Evolutionary conservation across 30 jellyfish, hydroid and myxozoan species (phyloP).

Genomic region (Phacellophora camtschatica): DNA sequence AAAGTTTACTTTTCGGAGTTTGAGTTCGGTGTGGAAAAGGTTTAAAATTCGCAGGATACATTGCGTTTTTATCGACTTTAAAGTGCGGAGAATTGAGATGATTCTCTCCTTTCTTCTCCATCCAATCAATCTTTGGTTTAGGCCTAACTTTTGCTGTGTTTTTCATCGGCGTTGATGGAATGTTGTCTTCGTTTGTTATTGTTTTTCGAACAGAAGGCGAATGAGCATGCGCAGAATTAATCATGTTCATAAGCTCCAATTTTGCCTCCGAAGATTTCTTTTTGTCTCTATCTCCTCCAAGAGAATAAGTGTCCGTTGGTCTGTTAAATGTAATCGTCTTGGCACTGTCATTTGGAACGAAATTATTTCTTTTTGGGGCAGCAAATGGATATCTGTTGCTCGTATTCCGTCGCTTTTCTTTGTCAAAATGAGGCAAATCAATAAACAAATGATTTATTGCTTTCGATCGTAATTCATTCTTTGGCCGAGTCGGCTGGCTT

Average conservation of each 20-base stretch:
- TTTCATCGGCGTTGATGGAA: background rate
- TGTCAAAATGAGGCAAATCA: slow-evolving; percentile 63
- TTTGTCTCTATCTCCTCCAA: background rate
- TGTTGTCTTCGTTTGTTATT: background rate
- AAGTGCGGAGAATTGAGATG: slow-evolving; percentile 34
- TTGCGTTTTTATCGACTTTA: slow-evolving; percentile 64
- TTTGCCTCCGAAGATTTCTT: background rate
- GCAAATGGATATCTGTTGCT: slow-evolving; percentile 26
- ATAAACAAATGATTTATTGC: slow-evolving; percentile 88
- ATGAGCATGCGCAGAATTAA: background rate
- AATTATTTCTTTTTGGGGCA: background rate
- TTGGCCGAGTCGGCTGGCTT: slow-evolving; percentile 42
- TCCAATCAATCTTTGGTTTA: background rate
- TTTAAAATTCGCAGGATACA: slow-evolving; percentile 80
- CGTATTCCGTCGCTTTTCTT: background rate
- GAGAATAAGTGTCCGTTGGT: background rate
- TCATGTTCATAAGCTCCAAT: background rate
- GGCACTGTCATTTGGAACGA: background rate
- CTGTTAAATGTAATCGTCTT: background rate
- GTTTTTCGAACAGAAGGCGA: background rate
- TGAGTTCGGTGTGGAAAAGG: slow-evolving; percentile 84
- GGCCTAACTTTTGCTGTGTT: background rate
- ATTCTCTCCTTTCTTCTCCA: background rate
- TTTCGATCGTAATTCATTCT: slow-evolving; percentile 47
- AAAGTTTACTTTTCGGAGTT: slow-evolving; percentile 43